These are phyloP conservation scores for Spisula solida DNA, from an alignment of 2,888 invertebrate species.

Conservation along the genomic window DNA sequence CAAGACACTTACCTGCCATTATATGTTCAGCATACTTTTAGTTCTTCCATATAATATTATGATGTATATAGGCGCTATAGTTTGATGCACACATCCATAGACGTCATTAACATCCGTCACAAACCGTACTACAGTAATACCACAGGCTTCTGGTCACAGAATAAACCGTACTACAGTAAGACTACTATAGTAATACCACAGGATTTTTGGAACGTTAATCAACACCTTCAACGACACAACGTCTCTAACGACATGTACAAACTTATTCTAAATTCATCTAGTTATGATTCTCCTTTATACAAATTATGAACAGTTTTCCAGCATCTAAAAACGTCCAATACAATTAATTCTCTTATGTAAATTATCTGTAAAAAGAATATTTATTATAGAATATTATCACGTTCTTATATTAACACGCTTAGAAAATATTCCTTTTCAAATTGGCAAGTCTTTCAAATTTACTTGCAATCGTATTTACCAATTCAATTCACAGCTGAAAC, in stretches of 20 bases:
- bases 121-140: no score
- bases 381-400: constrained; percentile 15
- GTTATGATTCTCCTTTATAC: neutral
- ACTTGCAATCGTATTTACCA: constrained; percentile 19
- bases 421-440: constrained; percentile 41
- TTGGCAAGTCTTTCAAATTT: constrained; percentile 30
- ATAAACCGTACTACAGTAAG: no score
- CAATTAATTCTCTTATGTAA: neutral
- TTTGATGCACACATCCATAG: no score
- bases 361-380: neutral
- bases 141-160: neutral
- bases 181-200: no score
- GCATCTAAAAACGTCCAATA: neutral
- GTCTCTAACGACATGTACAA: neutral
- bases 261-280: neutral
- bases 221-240: neutral
- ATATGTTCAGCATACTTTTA: neutral
- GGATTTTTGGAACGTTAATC: neutral
- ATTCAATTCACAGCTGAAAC: constrained; percentile 17
- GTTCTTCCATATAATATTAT: neutral
- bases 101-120: no score
- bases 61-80: neutral
- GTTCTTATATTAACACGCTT: neutral
- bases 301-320: neutral
- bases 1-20: neutral